phyloP scores from a whole-genome alignment of 2,888 invertebrate species.

The Hydroisotoma schaefferi region DNA sequence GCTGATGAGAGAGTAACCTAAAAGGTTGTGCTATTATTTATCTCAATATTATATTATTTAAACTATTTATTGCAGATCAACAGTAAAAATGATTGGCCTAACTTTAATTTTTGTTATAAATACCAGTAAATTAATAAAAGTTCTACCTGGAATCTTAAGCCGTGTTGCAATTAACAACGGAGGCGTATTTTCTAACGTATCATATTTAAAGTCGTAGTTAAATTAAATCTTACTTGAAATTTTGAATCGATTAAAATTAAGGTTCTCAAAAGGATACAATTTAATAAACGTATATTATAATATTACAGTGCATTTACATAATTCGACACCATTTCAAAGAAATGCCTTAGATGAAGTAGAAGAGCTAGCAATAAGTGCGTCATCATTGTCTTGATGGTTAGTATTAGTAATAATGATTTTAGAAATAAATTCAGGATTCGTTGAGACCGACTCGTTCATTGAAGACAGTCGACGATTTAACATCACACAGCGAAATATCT shows the following conservation, averaged over 20 bases:
- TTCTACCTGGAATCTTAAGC: too few relatives aligned
- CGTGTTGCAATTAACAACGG: too few relatives aligned
- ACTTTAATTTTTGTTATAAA: neutral
- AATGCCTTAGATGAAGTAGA: too few relatives aligned
- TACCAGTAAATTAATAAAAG: neutral
- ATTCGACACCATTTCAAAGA: too few relatives aligned
- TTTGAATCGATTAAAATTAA: too few relatives aligned
- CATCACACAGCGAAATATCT: slow-evolving; percentile 38
- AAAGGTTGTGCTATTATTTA: too few relatives aligned
- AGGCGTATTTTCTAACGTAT: too few relatives aligned
- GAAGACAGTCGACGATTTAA: slow-evolving; percentile 37
- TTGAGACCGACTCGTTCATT: slow-evolving; percentile 43
- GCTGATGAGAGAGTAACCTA: neutral
- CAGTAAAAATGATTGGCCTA: neutral
- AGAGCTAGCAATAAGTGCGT: neutral
- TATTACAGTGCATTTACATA: too few relatives aligned
- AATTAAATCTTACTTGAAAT: too few relatives aligned
- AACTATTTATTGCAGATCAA: neutral
- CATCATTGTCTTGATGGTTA: slow-evolving; percentile 6
- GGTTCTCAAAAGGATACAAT: too few relatives aligned
- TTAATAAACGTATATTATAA: too few relatives aligned
- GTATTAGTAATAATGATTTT: slow-evolving; percentile 15
- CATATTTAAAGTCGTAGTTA: too few relatives aligned
- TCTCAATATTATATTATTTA: neutral
- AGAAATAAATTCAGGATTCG: slow-evolving; percentile 39